Conservation (phyloP, 2,888 invertebrate genomes). For the Trichogramma dendrolimi region DNA sequence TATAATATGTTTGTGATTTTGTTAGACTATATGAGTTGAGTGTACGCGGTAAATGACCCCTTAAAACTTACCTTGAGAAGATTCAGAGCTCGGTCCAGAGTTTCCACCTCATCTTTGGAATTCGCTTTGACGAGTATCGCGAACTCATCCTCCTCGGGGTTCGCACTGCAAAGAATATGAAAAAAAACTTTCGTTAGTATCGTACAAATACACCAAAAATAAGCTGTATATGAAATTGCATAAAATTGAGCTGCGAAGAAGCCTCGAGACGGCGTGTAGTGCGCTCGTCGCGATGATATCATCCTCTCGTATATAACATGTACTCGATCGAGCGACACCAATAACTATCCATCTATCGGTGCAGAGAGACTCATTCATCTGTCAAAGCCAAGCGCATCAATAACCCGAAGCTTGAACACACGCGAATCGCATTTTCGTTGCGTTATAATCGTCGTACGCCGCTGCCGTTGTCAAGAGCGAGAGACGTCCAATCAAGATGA, state of each 20-base stretch:
- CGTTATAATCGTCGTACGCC: no score
- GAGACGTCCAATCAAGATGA: no score
- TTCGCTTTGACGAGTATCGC: conserved; percentile 55
- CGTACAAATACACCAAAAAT: background rate
- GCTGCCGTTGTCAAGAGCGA: no score
- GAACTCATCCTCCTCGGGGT: conserved; percentile 53
- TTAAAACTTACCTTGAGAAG: conserved; percentile 49
- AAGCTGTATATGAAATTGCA: background rate
- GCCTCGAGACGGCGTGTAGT: background rate
- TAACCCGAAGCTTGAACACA: no score
- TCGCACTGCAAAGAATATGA: conserved; percentile 48
- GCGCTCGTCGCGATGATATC: no score
- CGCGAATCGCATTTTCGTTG: no score
- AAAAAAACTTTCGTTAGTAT: background rate
- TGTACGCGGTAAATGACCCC: background rate
- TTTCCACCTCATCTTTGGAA: conserved; percentile 53
- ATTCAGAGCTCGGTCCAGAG: conserved; percentile 54
- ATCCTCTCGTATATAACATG: no score
- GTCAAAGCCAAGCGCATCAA: no score
- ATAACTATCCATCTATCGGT: no score
- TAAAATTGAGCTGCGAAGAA: background rate
- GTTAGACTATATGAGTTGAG: background rate
- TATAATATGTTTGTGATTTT: background rate
- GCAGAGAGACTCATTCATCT: no score
- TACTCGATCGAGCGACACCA: no score